Evolutionary conservation across 2,113 vertebrate species (phyloP).

Genomic region (Dasyurus viverrinus): DNA sequence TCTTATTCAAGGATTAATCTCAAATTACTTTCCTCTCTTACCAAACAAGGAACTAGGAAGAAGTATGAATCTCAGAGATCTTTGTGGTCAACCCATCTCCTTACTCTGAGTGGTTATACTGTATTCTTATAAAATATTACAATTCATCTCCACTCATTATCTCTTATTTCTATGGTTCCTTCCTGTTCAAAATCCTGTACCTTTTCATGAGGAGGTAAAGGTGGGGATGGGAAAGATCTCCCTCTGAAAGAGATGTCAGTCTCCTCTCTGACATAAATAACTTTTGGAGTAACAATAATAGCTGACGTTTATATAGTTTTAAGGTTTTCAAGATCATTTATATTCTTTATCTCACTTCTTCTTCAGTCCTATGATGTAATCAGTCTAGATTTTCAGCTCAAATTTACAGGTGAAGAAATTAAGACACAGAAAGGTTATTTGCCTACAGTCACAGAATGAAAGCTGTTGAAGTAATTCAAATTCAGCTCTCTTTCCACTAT

Average conservation of each 20-base stretch:
- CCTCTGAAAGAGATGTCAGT: neutral
- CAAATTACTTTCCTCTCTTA: neutral
- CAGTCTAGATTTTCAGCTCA: neutral
- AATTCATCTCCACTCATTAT: neutral
- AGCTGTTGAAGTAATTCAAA: neutral
- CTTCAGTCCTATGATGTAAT: neutral
- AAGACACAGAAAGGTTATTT: neutral
- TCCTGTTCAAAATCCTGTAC: neutral
- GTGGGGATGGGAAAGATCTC: neutral
- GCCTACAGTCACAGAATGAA: neutral
- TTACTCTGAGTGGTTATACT: neutral
- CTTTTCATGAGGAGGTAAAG: neutral
- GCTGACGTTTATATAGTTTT: neutral
- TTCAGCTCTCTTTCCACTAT: neutral
- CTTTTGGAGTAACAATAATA: neutral
- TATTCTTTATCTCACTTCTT: neutral
- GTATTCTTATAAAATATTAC: neutral
- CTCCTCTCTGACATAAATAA: neutral
- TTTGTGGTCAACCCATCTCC: neutral
- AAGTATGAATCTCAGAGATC: neutral
- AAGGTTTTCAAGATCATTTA: neutral
- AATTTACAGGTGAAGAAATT: neutral
- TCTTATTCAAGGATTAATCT: neutral
- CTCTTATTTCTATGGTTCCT: neutral
- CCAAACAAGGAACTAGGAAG: too few species aligned